Evolutionary conservation across 2,113 vertebrate species (phyloP), one percentile per base, ranked within the genome.

Genomic region (Siniperca knerii): DNA sequence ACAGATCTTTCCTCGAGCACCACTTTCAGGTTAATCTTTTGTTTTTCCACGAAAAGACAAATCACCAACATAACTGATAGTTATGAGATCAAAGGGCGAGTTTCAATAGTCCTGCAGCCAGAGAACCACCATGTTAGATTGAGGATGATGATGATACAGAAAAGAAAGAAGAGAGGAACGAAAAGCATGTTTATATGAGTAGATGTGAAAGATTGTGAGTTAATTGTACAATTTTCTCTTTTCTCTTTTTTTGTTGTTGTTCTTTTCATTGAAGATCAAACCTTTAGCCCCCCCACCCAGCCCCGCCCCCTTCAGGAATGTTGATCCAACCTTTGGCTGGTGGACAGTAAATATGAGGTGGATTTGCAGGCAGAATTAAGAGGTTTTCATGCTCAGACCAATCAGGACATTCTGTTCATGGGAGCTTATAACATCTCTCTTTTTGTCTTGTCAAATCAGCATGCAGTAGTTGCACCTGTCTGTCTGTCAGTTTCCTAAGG

Each of bases 231-330:
- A 62, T 64, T 55, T 13, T 13, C 8, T 20, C 13, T 46, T 12
- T 20, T 29, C 15, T 37, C 16, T 29, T 16, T 25, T n/a, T 44
- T 18, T 25, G 15, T 33, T 25, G 15, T 33, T n/a, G 29, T 40
- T 10, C 4, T 23, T 64, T 11, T 12, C 7, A 6, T 10, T 62
- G 12, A 20, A 60, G 37, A 42, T 33, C 42, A 13, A 12, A 18
- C 21, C 58, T 12, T 29, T 4, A 13, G 1, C 33, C 20, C 42
- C 4, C 65, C 3, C 4, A 6, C 23, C n/a, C 25, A 25, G 25
- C 25, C 25, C 25, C 25, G 25, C 29, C 66, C 4, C 67, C 25
- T 54, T 68, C 50, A 77, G 77, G 85, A 91, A 89, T 84, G 83
- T 82, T 88, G 83, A 86, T 77, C 90, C n/a, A 0, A 65, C 37